Base-by-base conservation (phyloP, 35 echinoderm and acorn worm species). In the Heliocidaris erythrogramma region DNA sequence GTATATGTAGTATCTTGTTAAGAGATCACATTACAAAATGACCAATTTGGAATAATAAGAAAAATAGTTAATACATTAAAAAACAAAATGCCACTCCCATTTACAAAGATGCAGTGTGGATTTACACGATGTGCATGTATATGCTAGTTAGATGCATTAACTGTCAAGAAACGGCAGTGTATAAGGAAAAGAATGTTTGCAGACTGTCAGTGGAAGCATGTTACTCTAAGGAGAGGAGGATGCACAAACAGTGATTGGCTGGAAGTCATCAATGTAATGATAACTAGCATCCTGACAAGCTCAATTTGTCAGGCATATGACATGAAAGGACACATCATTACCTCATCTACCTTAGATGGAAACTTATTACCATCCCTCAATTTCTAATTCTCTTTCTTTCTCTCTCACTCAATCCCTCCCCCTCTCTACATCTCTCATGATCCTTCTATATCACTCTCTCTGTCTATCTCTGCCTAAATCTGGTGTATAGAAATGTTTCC, bases 231-330 rank as follows among this genome's bases (percentile, higher is more conserved):
- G 65, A 78, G 65, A 78, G 65, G 21, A 78, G 65, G 65, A 78
- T 78, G 65, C n/a, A 78, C 65, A 78, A 78, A 78, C 65, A 78
- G 27, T 78, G 65, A 78, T 78, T 78, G 65, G 65, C 65, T 78
- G 65, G 65, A 78, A 78, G 65, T 78, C 65, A 78, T 78, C 65
- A 78, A 18, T 78, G 65, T 78, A 78, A 78, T 78, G 65, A n/a
- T 78, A 78, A 78, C 65, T 78, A 78, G 65, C 65, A 78, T 78
- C 21, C 65, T 78, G 65, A 78, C 65, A 78, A 78, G 65, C 65
- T 78, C 65, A 78, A 78, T 78, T 78, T 78, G 65, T 78, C 65
- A 78, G 27, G 21, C 65, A 78, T 71, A 71, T 71, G 61, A 71
- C 61, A 71, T 78, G 65, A 78, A 78, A 78, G 18, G 65, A 78